Evolutionary conservation across 2,888 invertebrate genomes (phyloP).

Genomic region (Herminia tarsipennalis): DNA sequence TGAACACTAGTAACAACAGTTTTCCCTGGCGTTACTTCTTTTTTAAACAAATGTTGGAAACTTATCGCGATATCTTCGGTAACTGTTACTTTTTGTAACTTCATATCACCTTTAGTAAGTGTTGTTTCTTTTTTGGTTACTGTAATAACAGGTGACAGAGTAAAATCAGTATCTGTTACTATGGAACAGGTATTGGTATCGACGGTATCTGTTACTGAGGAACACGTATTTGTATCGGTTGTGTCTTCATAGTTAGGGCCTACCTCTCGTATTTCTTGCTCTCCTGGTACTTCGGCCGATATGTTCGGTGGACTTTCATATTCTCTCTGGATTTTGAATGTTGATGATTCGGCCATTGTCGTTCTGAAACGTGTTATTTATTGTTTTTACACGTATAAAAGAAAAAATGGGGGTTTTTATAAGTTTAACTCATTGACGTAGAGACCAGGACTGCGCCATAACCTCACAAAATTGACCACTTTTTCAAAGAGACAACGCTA

Average conservation of each 20-base stretch:
- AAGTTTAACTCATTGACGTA: too few species aligned
- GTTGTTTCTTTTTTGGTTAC: constrained; percentile 67
- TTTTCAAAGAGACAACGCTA: too few species aligned
- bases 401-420: too few species aligned
- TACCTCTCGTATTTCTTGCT: constrained; percentile 56
- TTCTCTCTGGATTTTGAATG: constrained; percentile 49
- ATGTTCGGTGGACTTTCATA: constrained; percentile 52
- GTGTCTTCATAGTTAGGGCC: constrained; percentile 1
- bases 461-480: too few species aligned
- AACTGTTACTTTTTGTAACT: constrained; percentile 68
- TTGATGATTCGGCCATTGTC: constrained; percentile 59
- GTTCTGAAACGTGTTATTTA: too few species aligned
- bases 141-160: constrained; percentile 63
- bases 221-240: constrained; percentile 8
- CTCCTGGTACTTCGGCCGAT: constrained; percentile 64
- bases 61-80: constrained; percentile 72
- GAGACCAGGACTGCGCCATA: too few species aligned
- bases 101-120: constrained; percentile 66
- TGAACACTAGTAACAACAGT: constrained; percentile 66
- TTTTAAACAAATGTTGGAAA: constrained; percentile 73
- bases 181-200: constrained; percentile 24
- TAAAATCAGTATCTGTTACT: constrained; percentile 39
- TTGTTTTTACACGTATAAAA: too few species aligned
- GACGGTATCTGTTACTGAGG: constrained; percentile 8
- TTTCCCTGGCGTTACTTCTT: constrained; percentile 62